A percentile compares a stretch with the other conserved stretches of the same genome.
phyloP scores from a whole-genome alignment of 2,113 vertebrate genomes.

The Calypte anna region DNA sequence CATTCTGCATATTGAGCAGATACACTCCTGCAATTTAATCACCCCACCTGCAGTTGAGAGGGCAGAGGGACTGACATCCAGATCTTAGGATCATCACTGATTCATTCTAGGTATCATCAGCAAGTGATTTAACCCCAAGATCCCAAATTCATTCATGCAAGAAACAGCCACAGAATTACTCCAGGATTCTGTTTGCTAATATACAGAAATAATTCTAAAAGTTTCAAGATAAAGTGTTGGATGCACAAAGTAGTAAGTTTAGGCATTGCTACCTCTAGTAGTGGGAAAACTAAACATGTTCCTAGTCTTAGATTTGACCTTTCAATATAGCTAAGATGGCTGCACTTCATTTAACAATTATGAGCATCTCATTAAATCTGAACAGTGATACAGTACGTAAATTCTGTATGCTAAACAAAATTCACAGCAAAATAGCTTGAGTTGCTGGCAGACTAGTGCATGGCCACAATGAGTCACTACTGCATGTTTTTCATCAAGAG shows the following conservation, averaged over 20 bases:
- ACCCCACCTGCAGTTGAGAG: neutral
- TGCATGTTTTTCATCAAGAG: neutral
- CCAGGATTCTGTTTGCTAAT: neutral
- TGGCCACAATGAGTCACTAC: neutral
- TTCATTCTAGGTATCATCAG: neutral
- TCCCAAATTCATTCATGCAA: neutral
- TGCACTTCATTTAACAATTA: neutral
- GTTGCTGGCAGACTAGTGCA: neutral
- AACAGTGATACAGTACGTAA: neutral
- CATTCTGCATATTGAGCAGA: fast-evolving
- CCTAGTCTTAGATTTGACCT: neutral
- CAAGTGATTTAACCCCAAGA: neutral
- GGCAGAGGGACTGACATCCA: neutral
- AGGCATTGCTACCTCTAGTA: neutral
- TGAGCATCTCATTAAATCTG: neutral
- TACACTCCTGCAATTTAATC: fast-evolving
- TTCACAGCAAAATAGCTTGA: neutral
- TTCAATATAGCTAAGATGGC: neutral
- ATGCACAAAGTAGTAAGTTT: neutral
- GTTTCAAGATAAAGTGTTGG: neutral
- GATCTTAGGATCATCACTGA: neutral
- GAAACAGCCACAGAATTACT: fast-evolving
- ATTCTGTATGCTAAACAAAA: neutral
- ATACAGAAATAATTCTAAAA: neutral
- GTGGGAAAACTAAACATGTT: neutral